Base-by-base conservation (phyloP, 2,888 invertebrate species). In the Nymphalis polychloros region DNA sequence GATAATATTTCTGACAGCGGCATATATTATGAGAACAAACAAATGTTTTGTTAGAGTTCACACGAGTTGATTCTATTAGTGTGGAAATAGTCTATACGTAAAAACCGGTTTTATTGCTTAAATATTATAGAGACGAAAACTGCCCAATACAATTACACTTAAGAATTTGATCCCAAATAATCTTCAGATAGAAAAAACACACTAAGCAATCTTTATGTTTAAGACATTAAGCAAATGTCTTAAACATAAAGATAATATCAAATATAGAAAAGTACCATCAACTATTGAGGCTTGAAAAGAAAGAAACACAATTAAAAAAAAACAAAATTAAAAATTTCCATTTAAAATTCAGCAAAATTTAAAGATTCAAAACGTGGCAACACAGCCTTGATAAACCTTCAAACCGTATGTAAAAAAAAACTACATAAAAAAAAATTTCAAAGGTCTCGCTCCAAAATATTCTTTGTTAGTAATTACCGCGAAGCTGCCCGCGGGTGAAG, bases 391-490 rank as follows among this genome's bases (percentile, higher is more conserved):
- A 57, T 57, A 57, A 57, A 57, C 19, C 57, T 19, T 57, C 57
- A 57, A 57, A 41, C 35, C 35, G 35, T n/a, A 10, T 13, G 35
- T 10, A 57, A 57, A 57, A 35, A 57, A n/a, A 5, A 57, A 41
- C 57, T 8, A 35, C n/a, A 35, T 6, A 8, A n/a, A n/a, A 19
- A 55, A 31, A 55, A 55, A 50, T 27, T 27, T 16, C 53, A 53
- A 27, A 53, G 23, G 27, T 20, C 17, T 31, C 55, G 17, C 57
- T 57, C 47, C 41, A 35, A 50, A 64, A 52, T 47, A n/a, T 19
- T 50, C 52, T 59, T 65, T 65, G 46, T 59, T 35, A 16, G 50
- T 55, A 53, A 65, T 27, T 27, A 59, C 46, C 23, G 35, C 46
- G 59, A 13, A 23, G 19, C 57, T 57, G 46, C 64, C 59, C 52